Base-by-base conservation (phyloP, 2,888 invertebrate genomes). In the Acleris emargana region DNA sequence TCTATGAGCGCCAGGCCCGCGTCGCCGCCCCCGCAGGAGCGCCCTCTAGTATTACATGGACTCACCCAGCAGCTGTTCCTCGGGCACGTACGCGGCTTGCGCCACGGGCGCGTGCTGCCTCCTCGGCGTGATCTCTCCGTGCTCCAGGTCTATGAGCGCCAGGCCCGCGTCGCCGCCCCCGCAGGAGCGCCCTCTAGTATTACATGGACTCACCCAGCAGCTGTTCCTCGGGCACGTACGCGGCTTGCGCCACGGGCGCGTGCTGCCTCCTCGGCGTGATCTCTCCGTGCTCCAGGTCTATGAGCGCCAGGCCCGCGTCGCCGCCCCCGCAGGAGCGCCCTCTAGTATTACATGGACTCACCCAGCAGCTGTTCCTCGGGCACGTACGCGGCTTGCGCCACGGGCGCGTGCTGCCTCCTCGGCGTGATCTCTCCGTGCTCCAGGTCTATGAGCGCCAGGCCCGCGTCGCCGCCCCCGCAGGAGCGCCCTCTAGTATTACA, bases 1-100 rank as follows among this genome's bases (percentile, higher is more conserved):
- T 99, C 99, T 72, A 99, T 94, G 82, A 99, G 97, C 89, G 96
- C 97, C 69, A 99, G 94, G 28, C 99, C 99, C 80, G 97, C 97
- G 84, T 99, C 99, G 28, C 97, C 97, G 75, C 98, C 99, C 80
- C 90, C 96, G 94, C 88, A 97, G 50, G 86, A 94, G 79, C 98
- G 95, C 86, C 97, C 95, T 25, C 25, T 25, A 32, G 49, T 11
- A 49, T 51, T 2, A 25, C 7, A 25, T 20, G 1, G 20, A 70
- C 78, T 73, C 16, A 91, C 91, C 96, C 62, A 98, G 89, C 74
- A 98, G 89, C 84, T 98, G 98, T 79, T 98, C 98, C 71, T 95
- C 95, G 20, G 95, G 94, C 69, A 97, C 95, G 80, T 97, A 97
- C 71, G 96, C 75, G 25, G 87, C 76, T 55, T 72, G 71, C 47